phyloP scores from a whole-genome alignment of 2,113 vertebrate species.

The Dolichotis patagonum region DNA sequence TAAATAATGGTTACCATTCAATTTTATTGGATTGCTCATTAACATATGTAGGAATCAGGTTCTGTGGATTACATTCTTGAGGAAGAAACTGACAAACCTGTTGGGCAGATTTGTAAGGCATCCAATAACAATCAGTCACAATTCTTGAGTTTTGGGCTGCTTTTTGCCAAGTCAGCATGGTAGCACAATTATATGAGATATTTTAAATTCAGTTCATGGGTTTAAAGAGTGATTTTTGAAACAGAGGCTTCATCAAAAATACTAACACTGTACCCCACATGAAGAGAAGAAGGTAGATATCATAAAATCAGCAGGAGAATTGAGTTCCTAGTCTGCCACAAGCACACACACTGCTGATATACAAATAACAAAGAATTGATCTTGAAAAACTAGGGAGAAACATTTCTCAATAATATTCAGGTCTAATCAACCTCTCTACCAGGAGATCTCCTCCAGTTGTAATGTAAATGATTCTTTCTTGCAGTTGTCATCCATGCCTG shows the following conservation, averaged over 20 bases:
- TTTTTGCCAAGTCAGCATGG: constrained; percentile 42
- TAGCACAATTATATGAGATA: not conserved
- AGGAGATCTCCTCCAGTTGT: not conserved
- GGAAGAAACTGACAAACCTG: constrained; percentile 18
- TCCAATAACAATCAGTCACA: constrained; percentile 21
- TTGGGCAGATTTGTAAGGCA: constrained; percentile 35
- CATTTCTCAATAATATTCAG: not conserved
- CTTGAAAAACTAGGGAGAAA: not conserved
- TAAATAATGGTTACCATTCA: constrained; percentile 43
- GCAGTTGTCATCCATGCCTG: not conserved
- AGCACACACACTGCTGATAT: not conserved
- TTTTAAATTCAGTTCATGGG: not conserved
- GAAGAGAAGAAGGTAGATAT: not conserved
- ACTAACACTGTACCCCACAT: not conserved
- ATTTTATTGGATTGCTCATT: constrained; percentile 18
- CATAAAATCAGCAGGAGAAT: not conserved
- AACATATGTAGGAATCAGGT: constrained; percentile 44
- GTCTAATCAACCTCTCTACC: not conserved
- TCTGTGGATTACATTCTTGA: constrained; percentile 42
- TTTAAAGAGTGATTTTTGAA: constrained; percentile 48
- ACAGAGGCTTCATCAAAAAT: not conserved
- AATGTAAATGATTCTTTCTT: not conserved
- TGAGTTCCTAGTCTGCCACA: not conserved
- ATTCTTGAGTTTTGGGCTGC: not conserved
- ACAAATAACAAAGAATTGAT: not conserved